Evolutionary conservation across 2,888 invertebrate genomes (phyloP).

Genomic region (Lathronympha strigana): DNA sequence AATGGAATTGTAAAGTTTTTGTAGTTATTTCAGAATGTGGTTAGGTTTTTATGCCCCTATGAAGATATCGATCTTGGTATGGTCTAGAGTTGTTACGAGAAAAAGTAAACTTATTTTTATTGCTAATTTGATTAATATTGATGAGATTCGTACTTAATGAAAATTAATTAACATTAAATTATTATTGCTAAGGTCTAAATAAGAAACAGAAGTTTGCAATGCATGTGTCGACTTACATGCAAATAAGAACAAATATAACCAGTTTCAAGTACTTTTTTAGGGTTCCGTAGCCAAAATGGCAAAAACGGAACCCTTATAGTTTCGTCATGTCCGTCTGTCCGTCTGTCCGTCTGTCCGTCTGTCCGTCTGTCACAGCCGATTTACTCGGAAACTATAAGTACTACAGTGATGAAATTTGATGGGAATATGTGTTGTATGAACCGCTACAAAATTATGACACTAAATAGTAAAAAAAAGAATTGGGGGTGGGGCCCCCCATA

Average conservation of each 20-base stretch:
- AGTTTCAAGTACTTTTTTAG: background rate
- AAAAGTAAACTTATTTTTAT: constrained; percentile 16
- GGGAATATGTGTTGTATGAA: no score
- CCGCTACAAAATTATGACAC: no score
- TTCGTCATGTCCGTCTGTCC: no score
- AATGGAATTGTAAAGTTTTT: constrained; percentile 34
- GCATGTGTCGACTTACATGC: background rate
- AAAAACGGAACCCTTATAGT: background rate
- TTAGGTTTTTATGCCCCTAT: constrained; percentile 1
- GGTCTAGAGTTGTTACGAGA: background rate
- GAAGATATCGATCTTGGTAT: constrained; percentile 9
- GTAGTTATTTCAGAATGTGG: constrained; percentile 25
- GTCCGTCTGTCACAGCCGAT: no score
- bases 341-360: no score
- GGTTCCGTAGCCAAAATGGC: background rate
- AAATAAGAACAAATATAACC: background rate
- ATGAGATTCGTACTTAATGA: constrained; percentile 18
- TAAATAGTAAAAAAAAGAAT: no score
- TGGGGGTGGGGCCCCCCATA: no score
- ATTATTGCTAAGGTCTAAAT: background rate
- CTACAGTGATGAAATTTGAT: no score
- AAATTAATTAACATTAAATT: constrained; percentile 23
- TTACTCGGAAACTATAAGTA: no score
- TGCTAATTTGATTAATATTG: constrained; percentile 15
- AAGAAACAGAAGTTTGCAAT: background rate